A percentile compares a stretch with the other conserved stretches of the same genome.
These are phyloP conservation scores for Novumbra hubbsi DNA, from an alignment of 2,797 vertebrate species.

Conservation along the genomic window DNA sequence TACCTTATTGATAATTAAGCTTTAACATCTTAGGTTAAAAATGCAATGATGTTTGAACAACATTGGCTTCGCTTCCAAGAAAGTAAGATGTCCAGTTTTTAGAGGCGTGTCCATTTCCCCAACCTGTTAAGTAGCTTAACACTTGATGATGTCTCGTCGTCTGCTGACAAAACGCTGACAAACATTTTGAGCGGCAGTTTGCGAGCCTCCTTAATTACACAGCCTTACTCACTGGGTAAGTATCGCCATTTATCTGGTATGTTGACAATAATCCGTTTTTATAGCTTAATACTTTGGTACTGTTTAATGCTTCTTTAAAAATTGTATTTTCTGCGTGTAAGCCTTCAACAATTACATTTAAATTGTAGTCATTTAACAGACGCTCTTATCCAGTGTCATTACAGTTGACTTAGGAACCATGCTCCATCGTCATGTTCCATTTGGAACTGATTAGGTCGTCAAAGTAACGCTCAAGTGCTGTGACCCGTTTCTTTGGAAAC, in stretches of 20 bases:
- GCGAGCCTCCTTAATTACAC: not conserved
- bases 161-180: not conserved
- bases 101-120: not conserved
- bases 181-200: not conserved
- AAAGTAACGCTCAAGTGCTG: slow-evolving; percentile 27
- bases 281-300: not conserved
- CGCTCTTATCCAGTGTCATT: too few species aligned
- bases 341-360: too few species aligned
- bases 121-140: not conserved
- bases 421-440: slow-evolving; percentile 2
- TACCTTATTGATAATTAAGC: not conserved
- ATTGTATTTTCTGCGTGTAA: too few species aligned
- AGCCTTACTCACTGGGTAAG: not conserved
- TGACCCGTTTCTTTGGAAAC: slow-evolving; percentile 27
- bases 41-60: not conserved
- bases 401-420: slow-evolving; percentile 1
- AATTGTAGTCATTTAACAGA: too few species aligned
- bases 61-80: not conserved
- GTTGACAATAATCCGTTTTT: not conserved
- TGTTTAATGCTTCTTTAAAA: not conserved
- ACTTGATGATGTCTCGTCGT: not conserved
- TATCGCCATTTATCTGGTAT: not conserved
- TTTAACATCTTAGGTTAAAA: not conserved
- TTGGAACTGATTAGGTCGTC: slow-evolving; percentile 5
- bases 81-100: not conserved